Evolutionary conservation across 2,888 invertebrate species (phyloP).

Genomic region (Scaptomyza parva): DNA sequence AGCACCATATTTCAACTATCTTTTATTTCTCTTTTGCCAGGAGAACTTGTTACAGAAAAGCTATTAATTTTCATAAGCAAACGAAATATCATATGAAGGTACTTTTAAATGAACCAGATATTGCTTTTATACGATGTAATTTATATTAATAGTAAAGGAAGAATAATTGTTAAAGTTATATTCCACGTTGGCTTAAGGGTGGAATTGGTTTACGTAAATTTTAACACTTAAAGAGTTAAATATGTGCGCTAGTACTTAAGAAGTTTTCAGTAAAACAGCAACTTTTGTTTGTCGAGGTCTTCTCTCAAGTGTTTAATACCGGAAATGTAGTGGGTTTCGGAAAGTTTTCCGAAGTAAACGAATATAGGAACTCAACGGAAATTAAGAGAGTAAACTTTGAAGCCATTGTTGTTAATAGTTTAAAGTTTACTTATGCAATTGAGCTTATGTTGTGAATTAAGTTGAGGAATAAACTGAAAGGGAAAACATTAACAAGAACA

Average conservation of each 20-base stretch:
- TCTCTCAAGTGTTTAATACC: slow-evolving; percentile 9
- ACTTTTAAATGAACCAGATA: slow-evolving; percentile 2
- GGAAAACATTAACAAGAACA: no score
- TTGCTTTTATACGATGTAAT: background rate
- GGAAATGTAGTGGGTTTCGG: background rate
- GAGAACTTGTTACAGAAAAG: slow-evolving; percentile 38
- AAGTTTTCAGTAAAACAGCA: slow-evolving; percentile 2
- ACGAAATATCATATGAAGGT: slow-evolving; percentile 26
- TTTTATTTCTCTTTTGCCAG: slow-evolving; percentile 3
- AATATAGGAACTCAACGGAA: background rate
- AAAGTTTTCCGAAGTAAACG: background rate
- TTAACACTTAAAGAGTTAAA: background rate
- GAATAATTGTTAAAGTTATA: background rate
- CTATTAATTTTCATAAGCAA: slow-evolving; percentile 63
- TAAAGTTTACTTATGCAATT: background rate
- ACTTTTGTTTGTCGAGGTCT: background rate
- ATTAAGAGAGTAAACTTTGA: background rate
- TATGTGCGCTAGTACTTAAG: background rate
- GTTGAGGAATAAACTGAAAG: background rate
- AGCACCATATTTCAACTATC: background rate
- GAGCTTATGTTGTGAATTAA: background rate
- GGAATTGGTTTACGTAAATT: background rate
- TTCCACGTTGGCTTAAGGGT: no score
- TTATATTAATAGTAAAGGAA: slow-evolving; percentile 8
- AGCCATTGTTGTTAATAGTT: no score